A percentile compares a stretch with the other conserved stretches of the same genome.
These are phyloP conservation scores for Amblyopsis hoosieri DNA, from an alignment of 2,797 vertebrate species.

Conservation along the genomic window DNA sequence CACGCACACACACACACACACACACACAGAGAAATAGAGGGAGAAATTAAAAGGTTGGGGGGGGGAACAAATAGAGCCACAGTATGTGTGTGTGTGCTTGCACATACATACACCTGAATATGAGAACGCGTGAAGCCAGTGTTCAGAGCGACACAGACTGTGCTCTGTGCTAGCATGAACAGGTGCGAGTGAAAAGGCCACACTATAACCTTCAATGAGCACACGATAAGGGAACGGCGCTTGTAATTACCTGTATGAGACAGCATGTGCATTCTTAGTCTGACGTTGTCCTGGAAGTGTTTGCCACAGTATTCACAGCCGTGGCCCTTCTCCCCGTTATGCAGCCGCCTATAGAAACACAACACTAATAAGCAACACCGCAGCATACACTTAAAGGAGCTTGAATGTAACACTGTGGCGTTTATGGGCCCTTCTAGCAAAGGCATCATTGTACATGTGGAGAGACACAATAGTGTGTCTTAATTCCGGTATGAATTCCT, in stretches of 20 bases:
- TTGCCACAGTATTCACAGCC: slow-evolving; percentile 97
- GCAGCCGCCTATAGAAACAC: slow-evolving; percentile 87
- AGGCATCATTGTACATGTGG: slow-evolving; percentile 64
- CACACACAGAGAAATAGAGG: slow-evolving; percentile 29
- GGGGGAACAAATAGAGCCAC: slow-evolving; percentile 8
- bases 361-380: slow-evolving; percentile 40
- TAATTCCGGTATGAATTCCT: slow-evolving; percentile 66
- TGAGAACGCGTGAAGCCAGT: slow-evolving; percentile 61
- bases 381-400: slow-evolving; percentile 26
- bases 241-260: slow-evolving; percentile 92
- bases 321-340: slow-evolving; percentile 94
- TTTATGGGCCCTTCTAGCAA: slow-evolving; percentile 30
- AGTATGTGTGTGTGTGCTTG: not conserved
- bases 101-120: slow-evolving; percentile 23
- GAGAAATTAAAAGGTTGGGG: slow-evolving; percentile 7
- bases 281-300: slow-evolving; percentile 93
- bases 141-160: slow-evolving; percentile 53
- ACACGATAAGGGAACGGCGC: slow-evolving; percentile 33
- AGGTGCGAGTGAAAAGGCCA: slow-evolving; percentile 67
- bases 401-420: slow-evolving; percentile 34
- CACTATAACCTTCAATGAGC: slow-evolving; percentile 32
- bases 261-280: slow-evolving; percentile 98
- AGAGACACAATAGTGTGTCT: slow-evolving; percentile 45
- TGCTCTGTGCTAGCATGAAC: slow-evolving; percentile 44
- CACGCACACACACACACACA: slow-evolving; percentile 1